Base-by-base conservation (phyloP, 2,113 vertebrate species). In the Zapus hudsonius region DNA sequence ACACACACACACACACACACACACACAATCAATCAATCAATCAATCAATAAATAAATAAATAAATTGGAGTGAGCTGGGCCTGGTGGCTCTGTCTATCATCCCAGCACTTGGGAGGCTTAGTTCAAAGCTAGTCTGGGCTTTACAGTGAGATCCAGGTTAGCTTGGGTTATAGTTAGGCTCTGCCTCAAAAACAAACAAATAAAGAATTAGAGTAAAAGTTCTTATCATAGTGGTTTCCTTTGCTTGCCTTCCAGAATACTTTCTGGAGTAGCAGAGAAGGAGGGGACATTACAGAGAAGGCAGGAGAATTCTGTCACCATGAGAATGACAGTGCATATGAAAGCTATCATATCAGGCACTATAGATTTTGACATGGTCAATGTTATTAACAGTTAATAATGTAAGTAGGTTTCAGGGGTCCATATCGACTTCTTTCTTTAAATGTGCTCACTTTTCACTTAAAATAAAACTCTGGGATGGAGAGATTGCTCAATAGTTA, bases 271-370 rank as follows among this genome's bases (percentile, higher is more conserved):
- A 29, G 47, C 2, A 47, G 61, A 42, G 31, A 15, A 55, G 23
- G 64, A 27, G 27, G 57, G 3, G 29, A 66, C 5, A 3, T 36
- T 9, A 40, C 0, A n/a, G 20, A 36, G 52, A 69, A 64, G 52
- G 63, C 16, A 8, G 2, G 4, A 5, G 52, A 42, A 47, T 17
- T 5, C 1, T 0, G 27, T 38, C 13, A 57, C 38, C 38, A 2
- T 7, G 66, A 76, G 38, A 20, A 27, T 0, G 1, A 0, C 0
- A 1, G 7, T 22, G 2, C 1, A 0, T 0, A 1, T 4, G 15
- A 44, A 10, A 19, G 22, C 66, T 4, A 9, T 3, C 9, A 6
- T 12, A 11, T 42, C 19, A 57, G 67, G 82, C 3, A 8, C 2
- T 15, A 31, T 7, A 36, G 64, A 31, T 44, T 47, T 23, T 59